Conservation (phyloP, 1,140 invertebrate species). For the Drosophila sp. region DNA sequence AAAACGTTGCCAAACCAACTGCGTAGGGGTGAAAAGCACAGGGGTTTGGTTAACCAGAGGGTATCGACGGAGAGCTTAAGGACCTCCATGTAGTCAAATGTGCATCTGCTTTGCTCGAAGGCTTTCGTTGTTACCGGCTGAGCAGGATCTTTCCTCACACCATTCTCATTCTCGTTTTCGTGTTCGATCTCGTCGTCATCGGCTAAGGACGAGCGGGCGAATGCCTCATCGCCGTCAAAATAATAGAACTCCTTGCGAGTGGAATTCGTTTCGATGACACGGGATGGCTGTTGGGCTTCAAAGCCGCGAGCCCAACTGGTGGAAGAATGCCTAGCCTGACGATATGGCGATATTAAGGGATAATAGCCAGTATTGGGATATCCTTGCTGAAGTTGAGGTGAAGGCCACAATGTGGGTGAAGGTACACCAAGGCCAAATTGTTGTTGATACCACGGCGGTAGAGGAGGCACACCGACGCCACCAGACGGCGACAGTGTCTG, state of each 20-base stretch:
- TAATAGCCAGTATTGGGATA: constrained; percentile 37
- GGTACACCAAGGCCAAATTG: constrained; percentile 29
- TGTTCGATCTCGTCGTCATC: constrained; percentile 37
- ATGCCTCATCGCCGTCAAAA: constrained; percentile 77
- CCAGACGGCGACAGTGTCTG: not conserved
- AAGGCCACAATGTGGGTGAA: not conserved
- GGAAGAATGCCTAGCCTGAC: constrained; percentile 52
- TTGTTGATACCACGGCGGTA: constrained; percentile 16
- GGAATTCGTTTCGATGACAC: constrained; percentile 72
- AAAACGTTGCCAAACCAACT: constrained; percentile 78
- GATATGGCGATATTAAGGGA: constrained; percentile 53
- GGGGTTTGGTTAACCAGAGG: constrained; percentile 75
- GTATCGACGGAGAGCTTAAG: constrained; percentile 72
- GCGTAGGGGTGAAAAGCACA: constrained; percentile 69
- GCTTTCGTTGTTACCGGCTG: constrained; percentile 40
- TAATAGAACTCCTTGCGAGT: constrained; percentile 79
- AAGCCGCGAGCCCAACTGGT: constrained; percentile 48
- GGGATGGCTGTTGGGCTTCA: constrained; percentile 61
- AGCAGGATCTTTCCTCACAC: constrained; percentile 1
- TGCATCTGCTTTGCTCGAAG: constrained; percentile 67
- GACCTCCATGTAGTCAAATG: constrained; percentile 72
- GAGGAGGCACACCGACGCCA: constrained; percentile 22
- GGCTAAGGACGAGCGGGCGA: constrained; percentile 61
- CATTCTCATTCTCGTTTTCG: not conserved
- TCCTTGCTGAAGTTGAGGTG: constrained; percentile 20